Evolutionary conservation across 2,797 vertebrate genomes (phyloP).

Genomic region (Crocidura indochinensis): DNA sequence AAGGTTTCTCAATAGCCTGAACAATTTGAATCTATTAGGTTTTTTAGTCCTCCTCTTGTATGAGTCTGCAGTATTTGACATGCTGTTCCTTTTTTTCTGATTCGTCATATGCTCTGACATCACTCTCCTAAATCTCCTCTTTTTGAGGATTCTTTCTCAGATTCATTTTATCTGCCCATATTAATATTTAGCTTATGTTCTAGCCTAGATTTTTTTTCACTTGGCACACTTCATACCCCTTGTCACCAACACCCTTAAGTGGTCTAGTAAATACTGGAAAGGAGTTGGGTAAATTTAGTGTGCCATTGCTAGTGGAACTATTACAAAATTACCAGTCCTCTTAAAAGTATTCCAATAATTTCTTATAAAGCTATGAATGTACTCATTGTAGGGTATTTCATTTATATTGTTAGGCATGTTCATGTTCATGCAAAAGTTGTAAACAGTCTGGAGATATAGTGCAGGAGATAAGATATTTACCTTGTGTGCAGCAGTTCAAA

Average conservation of each 20-base stretch:
- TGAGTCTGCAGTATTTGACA: background rate
- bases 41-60: conserved; percentile 38
- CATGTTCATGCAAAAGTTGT: no score
- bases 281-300: no score
- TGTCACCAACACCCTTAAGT: background rate
- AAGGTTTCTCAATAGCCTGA: conserved; percentile 17
- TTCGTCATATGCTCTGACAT: background rate
- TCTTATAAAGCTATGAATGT: no score
- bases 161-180: background rate
- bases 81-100: conserved; percentile 8
- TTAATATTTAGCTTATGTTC: conserved; percentile 6
- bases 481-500: no score
- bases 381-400: no score
- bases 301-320: no score
- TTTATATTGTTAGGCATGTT: no score
- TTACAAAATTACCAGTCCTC: no score
- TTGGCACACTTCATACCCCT: background rate
- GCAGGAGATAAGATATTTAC: no score
- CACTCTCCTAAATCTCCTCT: conserved; percentile 17
- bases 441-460: no score
- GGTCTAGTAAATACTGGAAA: background rate
- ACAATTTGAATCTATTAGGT: conserved; percentile 9
- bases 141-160: conserved; percentile 35
- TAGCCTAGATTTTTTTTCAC: conserved; percentile 16
- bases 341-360: conserved; percentile 3